Evolutionary conservation across 2,113 vertebrate species (phyloP).

Genomic region (Colossoma macropomum): DNA sequence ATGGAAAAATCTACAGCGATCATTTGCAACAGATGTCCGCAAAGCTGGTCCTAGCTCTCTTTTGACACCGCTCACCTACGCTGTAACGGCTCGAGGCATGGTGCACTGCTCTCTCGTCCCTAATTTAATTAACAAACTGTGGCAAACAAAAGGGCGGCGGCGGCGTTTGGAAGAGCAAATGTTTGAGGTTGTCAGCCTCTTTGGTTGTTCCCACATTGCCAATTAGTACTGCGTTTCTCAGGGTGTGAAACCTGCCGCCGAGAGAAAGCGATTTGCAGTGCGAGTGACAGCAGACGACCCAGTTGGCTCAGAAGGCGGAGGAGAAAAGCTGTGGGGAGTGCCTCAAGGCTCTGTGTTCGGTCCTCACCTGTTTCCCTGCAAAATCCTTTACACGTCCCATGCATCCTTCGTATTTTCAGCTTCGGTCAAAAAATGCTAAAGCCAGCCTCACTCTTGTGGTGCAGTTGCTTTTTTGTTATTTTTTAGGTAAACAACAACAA

Average conservation of each 20-base stretch:
- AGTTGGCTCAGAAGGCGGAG: constrained; percentile 35
- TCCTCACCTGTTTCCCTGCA: constrained; percentile 37
- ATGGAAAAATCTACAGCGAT: constrained; percentile 23
- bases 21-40: constrained; percentile 41
- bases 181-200: constrained; percentile 26
- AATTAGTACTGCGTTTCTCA: constrained; percentile 39
- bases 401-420: neutral
- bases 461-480: neutral
- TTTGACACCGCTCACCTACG: constrained; percentile 5
- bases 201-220: constrained; percentile 27
- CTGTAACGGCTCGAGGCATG: neutral
- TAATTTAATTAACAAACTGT: constrained; percentile 44
- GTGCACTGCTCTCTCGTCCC: neutral
- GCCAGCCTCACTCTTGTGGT: too few relatives aligned
- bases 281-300: constrained; percentile 41
- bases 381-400: constrained; percentile 4
- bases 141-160: constrained; percentile 35
- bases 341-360: constrained; percentile 35
- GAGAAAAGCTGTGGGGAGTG: constrained; percentile 14
- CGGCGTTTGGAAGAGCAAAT: constrained; percentile 42
- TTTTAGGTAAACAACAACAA: neutral
- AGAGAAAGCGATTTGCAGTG: constrained; percentile 38
- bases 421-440: neutral
- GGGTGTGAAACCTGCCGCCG: constrained; percentile 51
- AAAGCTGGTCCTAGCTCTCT: neutral